Conservation (phyloP, 2,797 vertebrate genomes). For the Tarsius wallacei region DNA sequence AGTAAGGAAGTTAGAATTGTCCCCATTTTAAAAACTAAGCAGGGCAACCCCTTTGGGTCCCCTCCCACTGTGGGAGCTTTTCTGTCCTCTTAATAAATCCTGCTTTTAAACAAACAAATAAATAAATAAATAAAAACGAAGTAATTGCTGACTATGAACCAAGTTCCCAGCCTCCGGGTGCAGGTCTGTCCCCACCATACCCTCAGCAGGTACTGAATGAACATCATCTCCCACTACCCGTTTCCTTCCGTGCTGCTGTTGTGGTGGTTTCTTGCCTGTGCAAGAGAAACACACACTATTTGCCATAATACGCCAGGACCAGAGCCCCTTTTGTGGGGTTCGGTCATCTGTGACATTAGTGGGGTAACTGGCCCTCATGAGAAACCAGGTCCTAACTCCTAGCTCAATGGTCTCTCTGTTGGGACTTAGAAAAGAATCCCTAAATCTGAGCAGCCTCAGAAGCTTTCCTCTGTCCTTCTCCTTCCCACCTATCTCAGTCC, state of each 20-base stretch:
- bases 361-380: not conserved
- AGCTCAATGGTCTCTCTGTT: not conserved
- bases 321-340: not conserved
- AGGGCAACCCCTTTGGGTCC: too few relatives aligned
- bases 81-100: too few relatives aligned
- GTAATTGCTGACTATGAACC: not conserved
- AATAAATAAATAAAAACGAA: conserved; percentile 23
- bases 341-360: too few relatives aligned
- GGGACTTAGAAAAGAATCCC: too few relatives aligned
- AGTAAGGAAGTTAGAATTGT: not conserved
- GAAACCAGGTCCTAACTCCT: not conserved
- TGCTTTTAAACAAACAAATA: too few relatives aligned
- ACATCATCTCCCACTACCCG: too few relatives aligned
- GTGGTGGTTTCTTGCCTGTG: not conserved
- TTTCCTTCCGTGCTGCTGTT: not conserved
- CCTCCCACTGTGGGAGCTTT: too few relatives aligned
- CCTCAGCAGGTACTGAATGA: not conserved
- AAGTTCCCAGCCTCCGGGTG: not conserved
- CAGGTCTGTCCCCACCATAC: not conserved
- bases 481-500: too few relatives aligned
- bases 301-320: not conserved
- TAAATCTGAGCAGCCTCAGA: too few relatives aligned
- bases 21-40: not conserved
- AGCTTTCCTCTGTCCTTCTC: too few relatives aligned
- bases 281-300: not conserved